A percentile compares a stretch with the other conserved stretches of the same genome.
Conservation (phyloP, 2,888 invertebrate genomes). For the Hydriomena furcata region DNA sequence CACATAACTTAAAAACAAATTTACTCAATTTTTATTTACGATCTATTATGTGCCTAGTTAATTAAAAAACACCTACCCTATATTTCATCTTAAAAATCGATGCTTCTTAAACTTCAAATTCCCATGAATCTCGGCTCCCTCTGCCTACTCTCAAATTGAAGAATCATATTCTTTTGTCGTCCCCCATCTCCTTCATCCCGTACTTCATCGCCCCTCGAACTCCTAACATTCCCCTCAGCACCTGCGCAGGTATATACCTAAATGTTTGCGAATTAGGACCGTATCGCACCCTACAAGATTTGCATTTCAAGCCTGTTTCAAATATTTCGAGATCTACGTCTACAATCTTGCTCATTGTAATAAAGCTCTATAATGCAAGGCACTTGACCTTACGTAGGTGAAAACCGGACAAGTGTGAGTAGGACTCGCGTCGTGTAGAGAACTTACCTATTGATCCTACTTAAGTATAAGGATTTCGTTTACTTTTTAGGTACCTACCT, state of each 20-base stretch:
- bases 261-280: background rate
- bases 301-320: constrained; percentile 9
- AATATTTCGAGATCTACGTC: background rate
- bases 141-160: constrained; percentile 10
- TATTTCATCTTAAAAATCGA: too few species aligned
- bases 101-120: background rate
- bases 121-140: constrained; percentile 4
- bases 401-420: too few species aligned
- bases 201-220: constrained; percentile 19
- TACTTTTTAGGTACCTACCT: too few species aligned
- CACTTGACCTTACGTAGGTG: too few species aligned
- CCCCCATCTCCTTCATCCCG: too few species aligned
- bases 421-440: too few species aligned
- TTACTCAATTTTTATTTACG: too few species aligned
- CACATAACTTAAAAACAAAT: too few species aligned
- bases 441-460: too few species aligned
- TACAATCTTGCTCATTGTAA: background rate
- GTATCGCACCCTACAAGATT: constrained; percentile 9
- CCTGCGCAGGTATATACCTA: constrained; percentile 12
- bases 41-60: too few species aligned
- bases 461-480: too few species aligned
- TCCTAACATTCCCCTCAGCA: constrained; percentile 1
- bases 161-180: constrained; percentile 16
- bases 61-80: too few species aligned
- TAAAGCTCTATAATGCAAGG: background rate